These are phyloP conservation scores for Chrysoperla carnea DNA, from an alignment of 1,140 invertebrate species.

Conservation along the genomic window DNA sequence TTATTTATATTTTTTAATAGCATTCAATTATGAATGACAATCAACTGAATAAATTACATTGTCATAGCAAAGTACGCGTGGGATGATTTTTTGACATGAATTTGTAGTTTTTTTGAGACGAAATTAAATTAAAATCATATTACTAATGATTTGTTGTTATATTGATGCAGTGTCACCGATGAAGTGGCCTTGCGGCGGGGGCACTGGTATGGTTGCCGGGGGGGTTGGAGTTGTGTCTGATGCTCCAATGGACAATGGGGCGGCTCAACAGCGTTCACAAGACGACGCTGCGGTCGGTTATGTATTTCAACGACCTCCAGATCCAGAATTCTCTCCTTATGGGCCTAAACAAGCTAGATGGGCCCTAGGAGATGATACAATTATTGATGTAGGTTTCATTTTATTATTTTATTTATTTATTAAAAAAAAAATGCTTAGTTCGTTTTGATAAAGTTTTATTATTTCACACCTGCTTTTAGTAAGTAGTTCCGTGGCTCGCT, in stretches of 20 bases:
- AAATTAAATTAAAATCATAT: no score
- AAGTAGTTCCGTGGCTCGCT: background rate
- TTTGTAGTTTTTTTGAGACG: no score
- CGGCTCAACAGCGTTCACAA: slow-evolving; percentile 16
- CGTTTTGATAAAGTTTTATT: background rate
- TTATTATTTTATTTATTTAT: background rate
- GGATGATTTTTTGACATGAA: no score
- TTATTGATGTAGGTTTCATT: slow-evolving; percentile 44
- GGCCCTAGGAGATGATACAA: slow-evolving; percentile 59
- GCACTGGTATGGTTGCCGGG: slow-evolving; percentile 18
- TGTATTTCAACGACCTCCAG: slow-evolving; percentile 66
- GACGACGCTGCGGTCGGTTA: slow-evolving; percentile 79
- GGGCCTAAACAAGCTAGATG: slow-evolving; percentile 55
- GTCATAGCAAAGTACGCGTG: no score
- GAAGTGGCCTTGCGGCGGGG: slow-evolving; percentile 22
- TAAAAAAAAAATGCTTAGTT: background rate
- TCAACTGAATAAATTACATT: no score
- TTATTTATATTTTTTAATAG: no score
- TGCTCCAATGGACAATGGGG: slow-evolving; percentile 15
- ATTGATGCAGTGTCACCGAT: slow-evolving; percentile 18
- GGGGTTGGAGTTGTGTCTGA: slow-evolving; percentile 11
- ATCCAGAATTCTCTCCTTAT: slow-evolving; percentile 50
- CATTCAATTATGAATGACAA: no score
- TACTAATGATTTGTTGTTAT: no score
- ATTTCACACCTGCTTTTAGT: background rate